phyloP scores from a whole-genome alignment of 2,113 vertebrate species.

The Vanacampus margaritifer region DNA sequence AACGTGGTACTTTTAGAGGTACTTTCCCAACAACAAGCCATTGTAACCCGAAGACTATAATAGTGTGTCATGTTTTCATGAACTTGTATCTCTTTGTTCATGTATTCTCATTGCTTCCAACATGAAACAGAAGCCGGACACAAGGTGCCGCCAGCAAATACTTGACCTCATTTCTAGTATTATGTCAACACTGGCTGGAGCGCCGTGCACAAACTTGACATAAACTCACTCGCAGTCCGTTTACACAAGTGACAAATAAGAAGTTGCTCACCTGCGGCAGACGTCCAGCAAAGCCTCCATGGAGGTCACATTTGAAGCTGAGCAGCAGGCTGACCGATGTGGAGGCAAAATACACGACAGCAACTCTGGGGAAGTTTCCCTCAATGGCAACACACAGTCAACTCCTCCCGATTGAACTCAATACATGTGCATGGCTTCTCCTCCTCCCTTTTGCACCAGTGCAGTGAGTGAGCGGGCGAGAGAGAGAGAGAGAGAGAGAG shows the following conservation, averaged over 20 bases:
- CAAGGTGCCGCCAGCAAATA: background rate
- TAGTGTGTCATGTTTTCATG: background rate
- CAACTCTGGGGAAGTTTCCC: background rate
- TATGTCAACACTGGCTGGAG: conserved; percentile 22
- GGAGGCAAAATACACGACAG: background rate
- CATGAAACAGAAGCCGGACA: background rate
- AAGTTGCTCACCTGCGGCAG: conserved; percentile 31
- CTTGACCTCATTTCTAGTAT: conserved; percentile 30
- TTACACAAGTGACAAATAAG: background rate
- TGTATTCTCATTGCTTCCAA: no score
- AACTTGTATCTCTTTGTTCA: no score
- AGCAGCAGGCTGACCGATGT: background rate
- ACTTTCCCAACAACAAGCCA: background rate
- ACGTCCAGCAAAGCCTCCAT: background rate
- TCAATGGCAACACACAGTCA: background rate
- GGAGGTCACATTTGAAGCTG: background rate
- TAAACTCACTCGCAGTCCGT: conserved; percentile 1
- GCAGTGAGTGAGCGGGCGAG: background rate
- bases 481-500: background rate
- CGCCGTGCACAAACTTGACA: background rate
- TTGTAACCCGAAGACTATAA: no score
- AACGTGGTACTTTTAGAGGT: background rate
- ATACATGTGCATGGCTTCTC: conserved; percentile 27
- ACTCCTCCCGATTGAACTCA: conserved; percentile 27
- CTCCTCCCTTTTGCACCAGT: conserved; percentile 18